Base-by-base conservation (phyloP, 2,797 vertebrate genomes). In the Scolopax rusticola region DNA sequence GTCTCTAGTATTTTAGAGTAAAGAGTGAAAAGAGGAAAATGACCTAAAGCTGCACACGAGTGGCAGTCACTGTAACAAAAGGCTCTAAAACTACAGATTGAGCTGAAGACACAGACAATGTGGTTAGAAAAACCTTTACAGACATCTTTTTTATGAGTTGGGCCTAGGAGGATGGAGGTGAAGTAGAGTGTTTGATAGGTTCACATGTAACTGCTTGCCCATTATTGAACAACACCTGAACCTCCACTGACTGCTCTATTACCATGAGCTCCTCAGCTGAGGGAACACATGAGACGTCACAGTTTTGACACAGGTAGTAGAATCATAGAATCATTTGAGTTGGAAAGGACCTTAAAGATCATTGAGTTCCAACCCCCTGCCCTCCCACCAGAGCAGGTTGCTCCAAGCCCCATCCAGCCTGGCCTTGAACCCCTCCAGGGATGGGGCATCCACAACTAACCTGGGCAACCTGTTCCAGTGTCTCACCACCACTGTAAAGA, bases 21-120 rank as follows among this genome's bases (percentile, higher is more conserved):
- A 64, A 32, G 7, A 78, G 24, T 23, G 8, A 38, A 74, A 83
- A 53, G 45, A 81, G 8, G 45, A 50, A 69, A 65, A 59, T 36
- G 15, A 50, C 4, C 14, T 6, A 6, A 67, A 64, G 14, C 13
- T 84, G 24, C 40, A 15, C n/a, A 20, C 9, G 38, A n/a, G 9
- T 15, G 15, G 4, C 25, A 21, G 60, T 50, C 56, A 38, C 0
- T 2, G 12, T 38, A 82, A 73, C 0, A 0, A 61, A 79, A 43
- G 12, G 20, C 9, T 69, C 48, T 54, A 87, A 32, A 82, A 75
- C 11, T 36, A 40, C 24, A 48, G 23, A 30, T 7, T 45, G 63
- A 89, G 20, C 15, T 53, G 45, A 73, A 84, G 25, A 65, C 21
- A 40, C 1, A 36, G 28, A 23, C 9, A 36, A 1, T 21, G n/a